A percentile compares a stretch with the other conserved stretches of the same genome.
These are phyloP conservation scores for Orthosia cruda DNA, from an alignment of 2,888 invertebrate species.

Conservation along the genomic window DNA sequence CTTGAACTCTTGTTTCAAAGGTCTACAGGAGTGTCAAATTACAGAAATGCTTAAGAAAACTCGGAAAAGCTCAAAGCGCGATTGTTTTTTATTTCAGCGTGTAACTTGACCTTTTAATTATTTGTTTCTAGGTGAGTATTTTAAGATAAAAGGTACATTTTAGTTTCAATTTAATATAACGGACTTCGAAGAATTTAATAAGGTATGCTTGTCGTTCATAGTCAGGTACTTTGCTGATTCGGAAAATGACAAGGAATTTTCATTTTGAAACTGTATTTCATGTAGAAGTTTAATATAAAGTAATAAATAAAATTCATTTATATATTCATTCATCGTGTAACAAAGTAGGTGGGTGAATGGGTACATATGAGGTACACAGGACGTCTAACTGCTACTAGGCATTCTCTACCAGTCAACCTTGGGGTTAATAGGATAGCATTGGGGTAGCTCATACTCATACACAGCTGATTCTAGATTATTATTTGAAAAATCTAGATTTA, in stretches of 20 bases:
- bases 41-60: slow-evolving; percentile 2
- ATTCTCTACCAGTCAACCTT: too few relatives aligned
- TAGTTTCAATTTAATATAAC: background rate
- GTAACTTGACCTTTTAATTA: slow-evolving; percentile 29
- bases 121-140: background rate
- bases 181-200: background rate
- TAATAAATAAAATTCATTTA: too few relatives aligned
- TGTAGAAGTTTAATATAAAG: background rate
- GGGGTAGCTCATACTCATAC: too few relatives aligned
- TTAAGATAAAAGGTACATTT: background rate
- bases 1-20: slow-evolving; percentile 29
- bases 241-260: background rate
- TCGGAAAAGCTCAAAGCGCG: slow-evolving; percentile 26
- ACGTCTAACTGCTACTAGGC: too few relatives aligned
- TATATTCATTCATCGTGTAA: too few relatives aligned
- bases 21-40: slow-evolving; percentile 20
- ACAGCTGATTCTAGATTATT: too few relatives aligned
- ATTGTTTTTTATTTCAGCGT: too few relatives aligned
- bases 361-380: too few relatives aligned
- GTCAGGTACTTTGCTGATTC: background rate
- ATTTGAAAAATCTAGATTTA: too few relatives aligned
- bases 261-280: background rate
- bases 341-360: too few relatives aligned
- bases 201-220: background rate
- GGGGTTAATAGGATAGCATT: too few relatives aligned